These are phyloP conservation scores for Glossophaga mutica DNA, from an alignment of 2,797 vertebrate genomes.

Conservation along the genomic window DNA sequence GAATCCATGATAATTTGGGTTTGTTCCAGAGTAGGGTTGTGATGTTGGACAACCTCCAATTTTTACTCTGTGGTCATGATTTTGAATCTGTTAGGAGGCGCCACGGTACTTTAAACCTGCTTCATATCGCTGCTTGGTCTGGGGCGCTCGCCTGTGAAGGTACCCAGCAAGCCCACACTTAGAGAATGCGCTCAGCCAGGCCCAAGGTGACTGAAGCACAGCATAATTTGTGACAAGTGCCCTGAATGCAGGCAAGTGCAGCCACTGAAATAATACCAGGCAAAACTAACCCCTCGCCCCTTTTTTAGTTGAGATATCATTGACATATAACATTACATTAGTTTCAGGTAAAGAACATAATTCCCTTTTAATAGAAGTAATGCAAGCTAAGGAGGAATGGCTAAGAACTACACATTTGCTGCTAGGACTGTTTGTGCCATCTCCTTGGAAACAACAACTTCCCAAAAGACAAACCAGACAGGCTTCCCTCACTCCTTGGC, in stretches of 20 bases:
- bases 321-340: background rate
- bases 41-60: background rate
- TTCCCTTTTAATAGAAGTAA: background rate
- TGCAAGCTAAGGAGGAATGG: background rate
- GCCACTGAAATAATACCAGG: rapidly evolving
- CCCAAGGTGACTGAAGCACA: background rate
- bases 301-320: background rate
- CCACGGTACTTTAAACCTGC: background rate
- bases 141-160: rapidly evolving
- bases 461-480: background rate
- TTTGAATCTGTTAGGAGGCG: background rate
- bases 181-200: rapidly evolving
- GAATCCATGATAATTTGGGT: background rate
- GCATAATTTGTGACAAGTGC: background rate
- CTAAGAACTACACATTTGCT: background rate
- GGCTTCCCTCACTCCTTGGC: background rate
- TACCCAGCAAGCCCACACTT: background rate
- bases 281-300: background rate
- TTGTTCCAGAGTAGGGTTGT: background rate
- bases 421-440: background rate
- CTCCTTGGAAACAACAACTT: background rate
- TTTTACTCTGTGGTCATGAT: background rate
- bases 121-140: background rate
- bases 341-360: background rate
- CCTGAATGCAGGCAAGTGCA: background rate